Conservation (phyloP, 2,113 vertebrate species). For the Jaculus jaculus region DNA sequence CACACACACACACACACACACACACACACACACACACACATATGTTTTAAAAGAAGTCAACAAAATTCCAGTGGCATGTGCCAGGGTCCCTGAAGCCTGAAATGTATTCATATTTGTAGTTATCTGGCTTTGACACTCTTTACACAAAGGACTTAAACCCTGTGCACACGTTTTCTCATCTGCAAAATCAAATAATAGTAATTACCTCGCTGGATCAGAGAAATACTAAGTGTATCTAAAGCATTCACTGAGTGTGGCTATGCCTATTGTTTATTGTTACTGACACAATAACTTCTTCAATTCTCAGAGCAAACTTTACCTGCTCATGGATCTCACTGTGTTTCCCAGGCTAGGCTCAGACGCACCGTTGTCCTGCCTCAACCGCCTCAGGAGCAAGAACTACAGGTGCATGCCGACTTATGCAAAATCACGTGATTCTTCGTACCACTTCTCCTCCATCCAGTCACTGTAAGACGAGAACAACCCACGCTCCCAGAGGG, state of each 20-base stretch:
- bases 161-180: neutral
- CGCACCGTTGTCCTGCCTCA: neutral
- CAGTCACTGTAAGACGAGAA: neutral
- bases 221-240: neutral
- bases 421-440: neutral
- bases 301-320: neutral
- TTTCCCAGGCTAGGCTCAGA: neutral
- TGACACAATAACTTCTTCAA: neutral
- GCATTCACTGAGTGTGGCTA: neutral
- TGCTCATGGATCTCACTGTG: neutral
- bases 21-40: too few species aligned
- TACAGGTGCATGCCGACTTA: neutral
- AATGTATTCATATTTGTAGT: neutral
- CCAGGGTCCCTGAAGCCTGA: neutral
- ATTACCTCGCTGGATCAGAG: neutral
- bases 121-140: neutral
- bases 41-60: too few species aligned
- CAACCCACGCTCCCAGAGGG: neutral
- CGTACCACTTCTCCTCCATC: neutral
- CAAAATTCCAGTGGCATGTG: neutral
- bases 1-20: too few species aligned
- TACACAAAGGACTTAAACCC: neutral
- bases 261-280: neutral
- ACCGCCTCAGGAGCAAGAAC: too few species aligned
- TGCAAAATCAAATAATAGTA: neutral